Conservation (phyloP, 2,797 vertebrate species). For the Carcharodon carcharias region DNA sequence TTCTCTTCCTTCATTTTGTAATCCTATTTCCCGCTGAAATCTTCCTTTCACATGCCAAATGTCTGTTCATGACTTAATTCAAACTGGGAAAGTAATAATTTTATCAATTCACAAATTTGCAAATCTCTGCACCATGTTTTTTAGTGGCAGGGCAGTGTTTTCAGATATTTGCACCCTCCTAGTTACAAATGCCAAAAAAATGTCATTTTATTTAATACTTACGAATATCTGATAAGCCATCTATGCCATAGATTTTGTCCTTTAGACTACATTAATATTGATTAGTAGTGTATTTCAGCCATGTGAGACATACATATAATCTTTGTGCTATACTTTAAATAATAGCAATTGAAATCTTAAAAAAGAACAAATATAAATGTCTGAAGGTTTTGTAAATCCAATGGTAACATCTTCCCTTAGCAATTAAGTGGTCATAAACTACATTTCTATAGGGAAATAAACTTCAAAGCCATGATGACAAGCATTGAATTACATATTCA, state of each 20-base stretch:
- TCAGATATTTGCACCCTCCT: not conserved
- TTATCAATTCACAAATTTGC: not conserved
- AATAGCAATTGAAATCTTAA: not conserved
- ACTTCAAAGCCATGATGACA: constrained; percentile 13
- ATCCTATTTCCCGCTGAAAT: not conserved
- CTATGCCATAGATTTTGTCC: not conserved
- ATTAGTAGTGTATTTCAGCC: not conserved
- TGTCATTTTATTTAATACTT: not conserved
- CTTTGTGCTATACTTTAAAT: not conserved
- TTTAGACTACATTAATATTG: not conserved
- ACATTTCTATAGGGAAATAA: not conserved
- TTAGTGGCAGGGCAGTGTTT: not conserved
- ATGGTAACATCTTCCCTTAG: not conserved
- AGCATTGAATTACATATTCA: constrained; percentile 22
- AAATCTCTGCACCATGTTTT: not conserved
- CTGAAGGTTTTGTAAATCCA: not conserved
- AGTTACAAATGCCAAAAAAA: not conserved
- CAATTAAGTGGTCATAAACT: not conserved
- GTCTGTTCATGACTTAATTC: not conserved
- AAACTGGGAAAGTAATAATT: not conserved
- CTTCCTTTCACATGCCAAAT: not conserved
- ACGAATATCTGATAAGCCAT: not conserved
- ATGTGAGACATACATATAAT: not conserved
- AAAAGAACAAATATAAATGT: not conserved
- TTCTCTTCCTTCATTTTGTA: not conserved